These are phyloP conservation scores for Silurus aristotelis DNA, from an alignment of 2,797 vertebrate species.

Conservation along the genomic window DNA sequence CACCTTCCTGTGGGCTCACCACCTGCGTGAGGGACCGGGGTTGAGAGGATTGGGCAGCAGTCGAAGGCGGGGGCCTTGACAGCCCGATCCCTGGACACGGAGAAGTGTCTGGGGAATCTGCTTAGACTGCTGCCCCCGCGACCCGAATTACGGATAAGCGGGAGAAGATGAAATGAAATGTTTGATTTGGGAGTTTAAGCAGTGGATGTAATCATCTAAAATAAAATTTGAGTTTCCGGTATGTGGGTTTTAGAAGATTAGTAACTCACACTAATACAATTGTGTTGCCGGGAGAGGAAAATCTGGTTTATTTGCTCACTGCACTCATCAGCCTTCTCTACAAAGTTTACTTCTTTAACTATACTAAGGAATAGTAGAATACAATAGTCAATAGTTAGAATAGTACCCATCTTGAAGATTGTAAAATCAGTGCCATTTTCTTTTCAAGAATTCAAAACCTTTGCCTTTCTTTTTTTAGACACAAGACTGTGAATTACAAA, in stretches of 20 bases:
- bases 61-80: too few species aligned
- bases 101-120: too few species aligned
- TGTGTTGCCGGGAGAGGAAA: constrained; percentile 69
- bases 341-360: constrained; percentile 66
- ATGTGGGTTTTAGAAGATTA: constrained; percentile 58
- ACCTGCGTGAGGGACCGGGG: too few species aligned
- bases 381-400: too few species aligned
- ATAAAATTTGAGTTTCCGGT: constrained; percentile 1
- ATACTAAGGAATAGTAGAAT: not conserved
- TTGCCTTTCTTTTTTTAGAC: constrained; percentile 35
- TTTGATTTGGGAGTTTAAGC: not conserved
- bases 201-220: not conserved
- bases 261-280: constrained; percentile 73
- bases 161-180: too few species aligned
- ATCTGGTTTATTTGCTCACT: constrained; percentile 78
- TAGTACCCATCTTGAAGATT: not conserved
- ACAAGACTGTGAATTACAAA: not conserved
- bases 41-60: too few species aligned
- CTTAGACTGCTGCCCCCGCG: too few species aligned
- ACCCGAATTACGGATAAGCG: too few species aligned
- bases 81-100: too few species aligned
- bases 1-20: too few species aligned
- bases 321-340: constrained; percentile 73
- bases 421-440: not conserved
- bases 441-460: constrained; percentile 62